Conservation (phyloP, 2,113 vertebrate genomes). For the Galbula dea region DNA sequence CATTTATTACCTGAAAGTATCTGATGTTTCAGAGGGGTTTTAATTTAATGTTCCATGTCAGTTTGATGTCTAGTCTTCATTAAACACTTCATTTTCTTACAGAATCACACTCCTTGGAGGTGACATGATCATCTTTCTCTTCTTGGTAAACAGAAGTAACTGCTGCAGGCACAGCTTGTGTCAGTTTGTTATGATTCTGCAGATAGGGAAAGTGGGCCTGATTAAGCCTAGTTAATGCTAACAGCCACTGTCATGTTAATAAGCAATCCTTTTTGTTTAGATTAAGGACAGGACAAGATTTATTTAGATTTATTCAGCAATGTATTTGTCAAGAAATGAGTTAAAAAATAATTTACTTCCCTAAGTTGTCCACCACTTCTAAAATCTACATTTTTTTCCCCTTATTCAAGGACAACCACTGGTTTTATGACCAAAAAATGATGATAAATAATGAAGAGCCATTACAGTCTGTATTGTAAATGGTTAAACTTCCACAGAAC, state of each 20-base stretch:
- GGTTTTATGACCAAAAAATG: neutral
- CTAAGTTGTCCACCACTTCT: neutral
- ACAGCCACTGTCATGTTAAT: neutral
- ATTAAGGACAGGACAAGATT: neutral
- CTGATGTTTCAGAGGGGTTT: neutral
- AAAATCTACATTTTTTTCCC: slow-evolving; percentile 9
- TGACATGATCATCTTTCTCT: neutral
- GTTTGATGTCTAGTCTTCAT: neutral
- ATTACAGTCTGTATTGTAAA: neutral
- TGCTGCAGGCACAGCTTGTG: neutral
- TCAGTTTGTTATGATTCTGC: neutral
- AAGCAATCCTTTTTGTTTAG: neutral
- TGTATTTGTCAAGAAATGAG: neutral
- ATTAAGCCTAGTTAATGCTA: slow-evolving; percentile 11
- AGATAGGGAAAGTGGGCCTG: slow-evolving; percentile 27
- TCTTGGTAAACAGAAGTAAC: neutral
- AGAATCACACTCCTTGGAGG: neutral
- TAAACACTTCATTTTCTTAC: neutral
- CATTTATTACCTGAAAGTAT: neutral
- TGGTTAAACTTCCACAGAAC: neutral
- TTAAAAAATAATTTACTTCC: neutral
- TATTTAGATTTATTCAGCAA: neutral
- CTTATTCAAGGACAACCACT: neutral
- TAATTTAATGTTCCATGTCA: neutral
- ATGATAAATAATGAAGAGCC: neutral